phyloP scores from a whole-genome alignment of 2,797 vertebrate genomes.

The Thamnophis elegans region DNA sequence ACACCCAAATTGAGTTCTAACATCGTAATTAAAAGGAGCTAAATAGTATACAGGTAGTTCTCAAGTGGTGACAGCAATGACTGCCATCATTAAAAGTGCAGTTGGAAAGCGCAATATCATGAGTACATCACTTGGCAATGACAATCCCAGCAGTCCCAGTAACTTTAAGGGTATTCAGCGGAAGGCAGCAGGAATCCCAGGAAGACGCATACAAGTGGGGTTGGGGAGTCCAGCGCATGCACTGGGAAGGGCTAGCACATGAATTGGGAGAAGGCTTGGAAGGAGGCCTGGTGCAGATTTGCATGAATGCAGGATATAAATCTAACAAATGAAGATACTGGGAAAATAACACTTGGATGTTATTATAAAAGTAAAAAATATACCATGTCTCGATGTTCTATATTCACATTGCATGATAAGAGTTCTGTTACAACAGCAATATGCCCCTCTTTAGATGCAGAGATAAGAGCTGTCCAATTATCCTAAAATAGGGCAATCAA shows the following conservation, averaged over 20 bases:
- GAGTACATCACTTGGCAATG: neutral
- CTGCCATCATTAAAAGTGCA: neutral
- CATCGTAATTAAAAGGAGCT: neutral
- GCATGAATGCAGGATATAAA: neutral
- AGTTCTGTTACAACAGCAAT: slow-evolving; percentile 86
- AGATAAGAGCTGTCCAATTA: slow-evolving; percentile 97
- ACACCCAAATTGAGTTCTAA: neutral
- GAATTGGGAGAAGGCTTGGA: neutral
- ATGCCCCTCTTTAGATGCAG: slow-evolving; percentile 92
- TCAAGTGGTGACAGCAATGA: neutral
- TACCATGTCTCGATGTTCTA: slow-evolving; percentile 97
- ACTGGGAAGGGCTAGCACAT: neutral
- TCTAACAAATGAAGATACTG: neutral
- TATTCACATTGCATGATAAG: slow-evolving; percentile 82
- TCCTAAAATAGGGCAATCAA: slow-evolving; percentile 75
- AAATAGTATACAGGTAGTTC: neutral
- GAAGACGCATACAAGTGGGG: neutral
- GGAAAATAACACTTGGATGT: neutral
- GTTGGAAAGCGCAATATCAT: neutral
- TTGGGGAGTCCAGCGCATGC: neutral
- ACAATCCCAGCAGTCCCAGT: neutral
- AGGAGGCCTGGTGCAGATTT: neutral
- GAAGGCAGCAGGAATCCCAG: neutral
- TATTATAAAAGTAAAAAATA: neutral
- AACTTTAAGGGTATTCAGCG: neutral